Evolutionary conservation across 2,888 invertebrate genomes (phyloP).

Genomic region (Neoitamus cyanurus): DNA sequence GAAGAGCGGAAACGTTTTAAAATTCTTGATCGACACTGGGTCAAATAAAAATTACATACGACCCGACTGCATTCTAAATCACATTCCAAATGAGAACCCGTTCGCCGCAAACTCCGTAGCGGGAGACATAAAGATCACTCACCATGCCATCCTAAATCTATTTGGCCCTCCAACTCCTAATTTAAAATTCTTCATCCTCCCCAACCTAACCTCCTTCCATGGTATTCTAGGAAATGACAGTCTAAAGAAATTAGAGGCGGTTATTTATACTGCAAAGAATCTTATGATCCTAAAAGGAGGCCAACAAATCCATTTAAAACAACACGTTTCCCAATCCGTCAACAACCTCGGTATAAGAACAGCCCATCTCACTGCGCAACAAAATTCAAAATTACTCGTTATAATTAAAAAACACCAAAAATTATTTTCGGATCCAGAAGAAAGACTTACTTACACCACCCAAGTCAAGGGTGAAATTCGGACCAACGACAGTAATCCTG

Average conservation of each 20-base stretch:
- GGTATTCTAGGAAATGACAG: neutral
- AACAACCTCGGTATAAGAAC: neutral
- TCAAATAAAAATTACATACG: too few relatives aligned
- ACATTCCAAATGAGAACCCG: neutral
- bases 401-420: neutral
- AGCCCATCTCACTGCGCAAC: neutral
- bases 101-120: conserved; percentile 45
- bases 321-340: neutral
- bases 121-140: conserved; percentile 22
- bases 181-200: conserved; percentile 29
- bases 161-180: neutral
- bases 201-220: neutral
- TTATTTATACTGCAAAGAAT: neutral
- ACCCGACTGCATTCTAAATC: conserved; percentile 26
- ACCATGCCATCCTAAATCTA: conserved; percentile 44
- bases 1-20: neutral
- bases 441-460: neutral
- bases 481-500: neutral
- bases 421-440: neutral
- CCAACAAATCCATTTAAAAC: neutral
- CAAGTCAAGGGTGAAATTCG: neutral
- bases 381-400: neutral
- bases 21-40: conserved; percentile 3
- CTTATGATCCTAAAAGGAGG: neutral
- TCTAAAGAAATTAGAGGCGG: neutral